Base-by-base conservation (phyloP, 2,888 invertebrate genomes). In the Acanthoscelides obtectus region DNA sequence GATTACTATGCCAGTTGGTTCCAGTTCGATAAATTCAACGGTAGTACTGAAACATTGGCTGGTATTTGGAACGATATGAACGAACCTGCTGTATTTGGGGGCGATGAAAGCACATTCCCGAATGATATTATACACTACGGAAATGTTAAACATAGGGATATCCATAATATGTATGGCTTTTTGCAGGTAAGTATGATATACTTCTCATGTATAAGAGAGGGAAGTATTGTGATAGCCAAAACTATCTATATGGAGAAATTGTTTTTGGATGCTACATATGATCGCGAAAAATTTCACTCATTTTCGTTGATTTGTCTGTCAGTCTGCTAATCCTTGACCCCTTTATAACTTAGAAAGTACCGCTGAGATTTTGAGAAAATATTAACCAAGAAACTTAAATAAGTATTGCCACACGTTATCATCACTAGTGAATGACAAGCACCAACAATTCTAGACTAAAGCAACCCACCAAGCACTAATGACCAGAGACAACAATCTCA, bases 61-160 rank as follows among this genome's bases (percentile, higher is more conserved):
- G 78, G 78, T 19, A 90, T 95, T 22, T 99, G 99, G 99, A 99
- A 99, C 82, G 99, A 99, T 80, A 99, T 99, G 99, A 99, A 99
- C 80, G 99, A 99, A 83, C 99, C 99, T 0, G 96, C 97, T 5
- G 96, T 99, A 0, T 99, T 99, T 85, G 97, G 95, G 84, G 73
- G 72, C 27, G 68, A 64, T 22, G 81, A 99, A 86, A 90, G 97
- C n/a, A 98, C 98, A 0, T 95, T 99, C 93, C 94, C 94, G 3
- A 96, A 96, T 80, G 97, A 98, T 85, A 89, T 92, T 74, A 83
- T 93, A 0, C 99, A 99, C 83, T 90, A 90, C 83, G 90, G 92
- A 79, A 91, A 89, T 12, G 92, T 91, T 89, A 94, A 95, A 82
- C 94, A 92, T 87, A 90, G 98, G 74, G 96, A 98, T 82, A 88